Evolutionary conservation across 2,797 vertebrate species (phyloP).

Genomic region (Cryptoblepharus egeriae): DNA sequence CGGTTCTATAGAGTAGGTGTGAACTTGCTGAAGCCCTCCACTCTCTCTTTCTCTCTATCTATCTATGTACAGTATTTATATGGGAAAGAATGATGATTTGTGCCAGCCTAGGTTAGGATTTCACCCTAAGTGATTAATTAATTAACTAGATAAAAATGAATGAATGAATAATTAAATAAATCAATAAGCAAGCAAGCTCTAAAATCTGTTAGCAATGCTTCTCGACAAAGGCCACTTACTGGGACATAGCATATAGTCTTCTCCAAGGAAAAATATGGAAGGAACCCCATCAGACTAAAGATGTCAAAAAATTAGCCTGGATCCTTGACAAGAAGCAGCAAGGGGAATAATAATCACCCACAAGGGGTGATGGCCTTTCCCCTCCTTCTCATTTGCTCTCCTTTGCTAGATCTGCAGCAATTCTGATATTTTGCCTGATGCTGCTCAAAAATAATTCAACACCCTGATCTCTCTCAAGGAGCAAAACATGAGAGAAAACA

Average conservation of each 20-base stretch:
- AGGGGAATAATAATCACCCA: slow-evolving; percentile 21
- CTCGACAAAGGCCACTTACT: slow-evolving; percentile 30
- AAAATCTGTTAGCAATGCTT: slow-evolving; percentile 55
- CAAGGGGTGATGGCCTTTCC: not conserved
- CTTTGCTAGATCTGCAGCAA: not conserved
- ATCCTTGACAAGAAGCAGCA: slow-evolving; percentile 59
- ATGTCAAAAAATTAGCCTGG: slow-evolving; percentile 62
- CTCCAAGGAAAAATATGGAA: slow-evolving; percentile 44
- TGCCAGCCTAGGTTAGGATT: too few relatives aligned
- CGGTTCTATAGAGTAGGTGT: too few relatives aligned
- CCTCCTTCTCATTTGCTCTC: not conserved
- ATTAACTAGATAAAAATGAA: too few relatives aligned
- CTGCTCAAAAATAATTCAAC: not conserved
- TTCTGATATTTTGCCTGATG: not conserved
- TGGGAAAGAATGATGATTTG: too few relatives aligned
- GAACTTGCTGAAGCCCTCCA: too few relatives aligned
- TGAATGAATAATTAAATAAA: too few relatives aligned
- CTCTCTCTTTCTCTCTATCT: too few relatives aligned
- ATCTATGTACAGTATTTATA: too few relatives aligned
- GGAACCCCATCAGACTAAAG: slow-evolving; percentile 46
- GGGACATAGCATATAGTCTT: not conserved
- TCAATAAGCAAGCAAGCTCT: too few relatives aligned
- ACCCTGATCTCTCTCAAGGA: not conserved
- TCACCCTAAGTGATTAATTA: too few relatives aligned
- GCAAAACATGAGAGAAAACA: not conserved